These are phyloP conservation scores for Smutsia gigantea DNA, from an alignment of 2,797 vertebrate species.

Conservation along the genomic window DNA sequence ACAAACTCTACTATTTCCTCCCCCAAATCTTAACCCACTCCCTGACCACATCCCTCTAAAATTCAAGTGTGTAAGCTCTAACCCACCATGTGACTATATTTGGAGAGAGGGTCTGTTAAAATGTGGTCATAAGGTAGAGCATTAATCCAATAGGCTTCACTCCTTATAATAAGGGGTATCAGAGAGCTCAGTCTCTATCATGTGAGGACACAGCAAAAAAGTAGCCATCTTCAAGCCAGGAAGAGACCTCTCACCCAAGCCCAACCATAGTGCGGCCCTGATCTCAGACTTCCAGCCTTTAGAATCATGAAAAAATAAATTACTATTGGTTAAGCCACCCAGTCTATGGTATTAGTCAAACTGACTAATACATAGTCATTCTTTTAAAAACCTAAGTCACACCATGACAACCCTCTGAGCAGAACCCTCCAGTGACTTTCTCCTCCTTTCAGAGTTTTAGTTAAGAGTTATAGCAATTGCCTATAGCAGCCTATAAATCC, in stretches of 20 bases:
- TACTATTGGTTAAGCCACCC: neutral
- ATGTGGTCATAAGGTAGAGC: neutral
- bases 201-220: neutral
- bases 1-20: neutral
- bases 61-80: neutral
- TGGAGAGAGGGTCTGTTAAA: neutral
- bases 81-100: neutral
- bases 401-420: neutral
- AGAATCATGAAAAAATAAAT: neutral
- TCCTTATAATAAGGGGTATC: neutral
- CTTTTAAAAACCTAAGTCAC: neutral
- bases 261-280: neutral
- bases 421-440: neutral
- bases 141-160: neutral
- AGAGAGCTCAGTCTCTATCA: neutral
- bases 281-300: neutral
- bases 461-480: neutral
- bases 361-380: neutral
- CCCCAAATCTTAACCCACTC: neutral
- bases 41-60: neutral
- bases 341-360: neutral
- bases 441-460: neutral
- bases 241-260: neutral
- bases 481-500: neutral
- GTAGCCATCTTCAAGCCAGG: neutral